Percentiles rank a stretch among this genome's conserved stretches.
Conservation (phyloP, 2,113 vertebrate genomes). For the Sturnira hondurensis region DNA sequence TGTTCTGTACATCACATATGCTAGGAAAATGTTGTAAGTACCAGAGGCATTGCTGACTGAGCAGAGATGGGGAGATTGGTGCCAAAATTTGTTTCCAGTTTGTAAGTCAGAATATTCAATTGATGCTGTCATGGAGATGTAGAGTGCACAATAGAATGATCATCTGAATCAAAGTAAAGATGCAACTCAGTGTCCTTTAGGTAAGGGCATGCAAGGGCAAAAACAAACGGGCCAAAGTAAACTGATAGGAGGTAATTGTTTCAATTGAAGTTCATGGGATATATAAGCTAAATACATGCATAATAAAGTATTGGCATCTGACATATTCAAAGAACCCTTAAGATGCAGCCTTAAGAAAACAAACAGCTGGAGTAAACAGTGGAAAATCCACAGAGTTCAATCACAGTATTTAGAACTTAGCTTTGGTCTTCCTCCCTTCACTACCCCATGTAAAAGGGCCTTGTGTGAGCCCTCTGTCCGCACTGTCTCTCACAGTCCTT, state of each 20-base stretch:
- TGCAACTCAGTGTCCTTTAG: neutral
- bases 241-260: neutral
- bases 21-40: neutral
- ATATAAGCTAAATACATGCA: neutral
- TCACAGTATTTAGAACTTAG: neutral
- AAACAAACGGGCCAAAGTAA: neutral
- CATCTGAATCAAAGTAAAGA: neutral
- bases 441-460: rapidly evolving
- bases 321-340: neutral
- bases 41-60: neutral
- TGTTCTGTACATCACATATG: neutral
- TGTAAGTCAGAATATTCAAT: neutral
- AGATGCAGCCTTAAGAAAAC: neutral
- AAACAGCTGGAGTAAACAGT: neutral
- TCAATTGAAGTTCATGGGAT: neutral
- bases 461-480: neutral
- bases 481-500: neutral
- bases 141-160: neutral
- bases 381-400: neutral
- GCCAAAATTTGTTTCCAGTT: neutral
- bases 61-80: neutral
- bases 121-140: neutral
- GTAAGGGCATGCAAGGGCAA: neutral
- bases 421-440: neutral
- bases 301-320: neutral